Conservation (phyloP, 2,113 vertebrate species). For the Poecilia latipinna region DNA sequence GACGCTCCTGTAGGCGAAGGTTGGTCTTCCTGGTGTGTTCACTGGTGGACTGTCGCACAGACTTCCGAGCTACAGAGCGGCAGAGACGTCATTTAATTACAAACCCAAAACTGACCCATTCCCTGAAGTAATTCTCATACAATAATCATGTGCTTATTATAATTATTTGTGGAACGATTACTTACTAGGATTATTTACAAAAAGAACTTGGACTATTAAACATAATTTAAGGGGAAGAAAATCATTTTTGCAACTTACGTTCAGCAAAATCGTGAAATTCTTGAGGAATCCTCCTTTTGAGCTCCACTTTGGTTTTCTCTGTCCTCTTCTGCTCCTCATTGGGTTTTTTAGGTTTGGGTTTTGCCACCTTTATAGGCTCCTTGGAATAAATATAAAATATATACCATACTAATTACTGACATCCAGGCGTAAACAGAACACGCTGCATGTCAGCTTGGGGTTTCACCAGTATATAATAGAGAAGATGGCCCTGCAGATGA, state of each 20-base stretch:
- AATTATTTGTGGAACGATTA: too few relatives aligned
- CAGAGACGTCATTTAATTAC: neutral
- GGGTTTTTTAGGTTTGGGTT: constrained; percentile 85
- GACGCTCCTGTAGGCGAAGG: constrained; percentile 90
- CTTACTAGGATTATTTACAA: neutral
- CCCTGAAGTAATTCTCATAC: too few relatives aligned
- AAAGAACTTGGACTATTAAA: neutral
- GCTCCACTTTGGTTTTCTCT: constrained; percentile 83
- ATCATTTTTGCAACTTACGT: constrained; percentile 76
- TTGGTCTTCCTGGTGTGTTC: constrained; percentile 95
- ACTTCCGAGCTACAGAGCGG: constrained; percentile 84
- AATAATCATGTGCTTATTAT: too few relatives aligned
- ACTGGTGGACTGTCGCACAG: constrained; percentile 94
- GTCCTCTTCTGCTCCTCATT: constrained; percentile 76
- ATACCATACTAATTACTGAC: neutral
- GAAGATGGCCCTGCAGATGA: neutral
- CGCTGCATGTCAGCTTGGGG: neutral
- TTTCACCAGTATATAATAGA: neutral
- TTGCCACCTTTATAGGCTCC: constrained; percentile 90
- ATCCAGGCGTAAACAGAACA: neutral
- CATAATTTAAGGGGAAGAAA: neutral
- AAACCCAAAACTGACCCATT: neutral
- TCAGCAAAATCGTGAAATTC: constrained; percentile 88
- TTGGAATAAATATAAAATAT: constrained; percentile 52
- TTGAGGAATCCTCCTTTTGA: constrained; percentile 77